These are phyloP conservation scores for Argyresthia goedartella DNA, from an alignment of 2,888 invertebrate genomes.

Conservation along the genomic window DNA sequence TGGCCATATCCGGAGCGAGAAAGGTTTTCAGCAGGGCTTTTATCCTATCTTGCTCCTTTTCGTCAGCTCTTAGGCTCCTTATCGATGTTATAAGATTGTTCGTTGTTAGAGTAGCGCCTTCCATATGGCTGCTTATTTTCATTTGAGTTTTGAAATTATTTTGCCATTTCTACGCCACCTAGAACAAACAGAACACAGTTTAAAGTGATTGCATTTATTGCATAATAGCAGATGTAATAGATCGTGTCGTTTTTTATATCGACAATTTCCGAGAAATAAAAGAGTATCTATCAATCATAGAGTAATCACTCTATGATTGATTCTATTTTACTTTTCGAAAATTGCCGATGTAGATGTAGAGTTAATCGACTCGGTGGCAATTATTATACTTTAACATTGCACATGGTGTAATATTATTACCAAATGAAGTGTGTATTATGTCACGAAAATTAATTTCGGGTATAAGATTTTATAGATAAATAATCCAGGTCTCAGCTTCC, in stretches of 20 bases:
- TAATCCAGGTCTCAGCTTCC: constrained; percentile 16
- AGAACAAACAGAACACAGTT: constrained; percentile 30
- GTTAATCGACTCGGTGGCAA: neutral
- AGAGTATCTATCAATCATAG: neutral
- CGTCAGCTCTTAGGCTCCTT: constrained; percentile 40
- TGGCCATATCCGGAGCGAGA: constrained; percentile 57
- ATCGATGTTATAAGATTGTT: constrained; percentile 48
- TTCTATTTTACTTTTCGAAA: too few relatives aligned
- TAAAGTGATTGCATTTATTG: constrained; percentile 8
- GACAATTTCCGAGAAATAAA: constrained; percentile 4
- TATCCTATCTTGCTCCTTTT: constrained; percentile 46
- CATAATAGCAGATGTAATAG: neutral
- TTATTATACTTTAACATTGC: neutral
- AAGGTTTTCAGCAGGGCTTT: constrained; percentile 53
- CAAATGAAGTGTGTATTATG: constrained; percentile 13
- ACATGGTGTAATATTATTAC: neutral
- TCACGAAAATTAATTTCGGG: constrained; percentile 17
- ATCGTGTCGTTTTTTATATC: neutral
- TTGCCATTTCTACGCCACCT: constrained; percentile 57
- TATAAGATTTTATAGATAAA: constrained; percentile 11
- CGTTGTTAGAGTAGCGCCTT: constrained; percentile 45
- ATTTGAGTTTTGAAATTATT: constrained; percentile 45
- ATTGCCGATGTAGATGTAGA: too few relatives aligned
- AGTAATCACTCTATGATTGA: too few relatives aligned
- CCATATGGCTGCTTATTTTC: constrained; percentile 52